Base-by-base conservation (phyloP, 2,888 invertebrate species). In the Scaptomyza cyrtandrae region DNA sequence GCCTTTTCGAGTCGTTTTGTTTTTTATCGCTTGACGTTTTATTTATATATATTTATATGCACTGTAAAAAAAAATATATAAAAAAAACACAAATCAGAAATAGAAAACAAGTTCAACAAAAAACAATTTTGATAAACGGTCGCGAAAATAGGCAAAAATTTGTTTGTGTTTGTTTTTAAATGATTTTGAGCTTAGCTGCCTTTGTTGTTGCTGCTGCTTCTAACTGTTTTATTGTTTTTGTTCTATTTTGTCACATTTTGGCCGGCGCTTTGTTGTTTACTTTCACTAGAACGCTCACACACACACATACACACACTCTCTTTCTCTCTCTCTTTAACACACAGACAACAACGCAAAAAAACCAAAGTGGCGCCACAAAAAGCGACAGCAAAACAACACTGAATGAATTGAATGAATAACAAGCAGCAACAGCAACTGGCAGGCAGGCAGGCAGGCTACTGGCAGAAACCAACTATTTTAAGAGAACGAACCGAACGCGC, bases 401-500 rank as follows among this genome's bases (percentile, higher is more conserved):
- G 41, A 35, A 27, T 43, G 27, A 39, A 41, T 16, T 33, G 45
- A 74, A 33, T n/a, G 52, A 48, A 46, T 39, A 57, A 41, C 44
- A 27, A 37, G 16, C 16, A 55, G 50, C 49, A 58, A 48, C 58
- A 58, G 49, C 59, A 43, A 37, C 44, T 39, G 14, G 14, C 39
- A 14, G 19, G 19, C 19, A 19, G 39, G 37, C 39, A 53, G 14
- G 6, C 31, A 6, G 31, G 2, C 31, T 6, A 33, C 33, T 33
- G 29, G 10, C 33, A 24, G 54, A 9, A 54, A 33, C 53, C 53
- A 41, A 41, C 63, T 63, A 14, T 35, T 49, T 6, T 2, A 53
- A 67, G 48, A 43, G 59, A 74, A 83, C 88, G 83, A 80, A 89
- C 88, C 88, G 89, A 72, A 89, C 89, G 83, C 89, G 86, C 80